A percentile compares a stretch with the other conserved stretches of the same genome.
Conservation (phyloP, 1,140 invertebrate genomes). For the Eurosta solidaginis region DNA sequence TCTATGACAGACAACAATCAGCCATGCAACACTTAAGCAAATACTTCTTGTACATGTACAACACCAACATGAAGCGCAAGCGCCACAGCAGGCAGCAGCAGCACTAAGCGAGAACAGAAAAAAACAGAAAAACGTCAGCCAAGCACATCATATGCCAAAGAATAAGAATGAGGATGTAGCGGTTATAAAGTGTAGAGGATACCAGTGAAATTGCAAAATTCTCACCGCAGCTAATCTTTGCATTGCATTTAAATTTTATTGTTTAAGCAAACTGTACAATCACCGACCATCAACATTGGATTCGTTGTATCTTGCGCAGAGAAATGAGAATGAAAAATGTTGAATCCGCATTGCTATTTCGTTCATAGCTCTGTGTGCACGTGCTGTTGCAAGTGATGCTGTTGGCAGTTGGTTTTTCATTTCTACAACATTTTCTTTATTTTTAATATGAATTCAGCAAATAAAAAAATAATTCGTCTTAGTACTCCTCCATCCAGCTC, state of each 20-base stretch:
- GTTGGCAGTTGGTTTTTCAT: not conserved
- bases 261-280: slow-evolving; percentile 1
- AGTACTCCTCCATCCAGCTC: not conserved
- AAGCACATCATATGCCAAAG: not conserved
- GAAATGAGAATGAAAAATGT: not conserved
- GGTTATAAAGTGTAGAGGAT: not conserved
- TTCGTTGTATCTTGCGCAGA: not conserved
- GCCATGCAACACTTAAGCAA: not conserved
- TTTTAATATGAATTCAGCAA: not conserved
- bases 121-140: not conserved
- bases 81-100: not conserved
- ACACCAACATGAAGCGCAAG: not conserved
- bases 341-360: not conserved
- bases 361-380: not conserved
- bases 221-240: slow-evolving; percentile 23
- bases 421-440: slow-evolving; percentile 18
- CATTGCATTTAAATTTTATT: slow-evolving; percentile 29
- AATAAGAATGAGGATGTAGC: not conserved
- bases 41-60: not conserved
- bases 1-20: slow-evolving; percentile 12
- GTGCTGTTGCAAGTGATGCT: not conserved
- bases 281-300: not conserved
- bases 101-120: not conserved
- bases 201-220: slow-evolving; percentile 17
- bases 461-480: not conserved